phyloP scores from a whole-genome alignment of 2,888 invertebrate genomes.

The Microdon myrmicae region DNA sequence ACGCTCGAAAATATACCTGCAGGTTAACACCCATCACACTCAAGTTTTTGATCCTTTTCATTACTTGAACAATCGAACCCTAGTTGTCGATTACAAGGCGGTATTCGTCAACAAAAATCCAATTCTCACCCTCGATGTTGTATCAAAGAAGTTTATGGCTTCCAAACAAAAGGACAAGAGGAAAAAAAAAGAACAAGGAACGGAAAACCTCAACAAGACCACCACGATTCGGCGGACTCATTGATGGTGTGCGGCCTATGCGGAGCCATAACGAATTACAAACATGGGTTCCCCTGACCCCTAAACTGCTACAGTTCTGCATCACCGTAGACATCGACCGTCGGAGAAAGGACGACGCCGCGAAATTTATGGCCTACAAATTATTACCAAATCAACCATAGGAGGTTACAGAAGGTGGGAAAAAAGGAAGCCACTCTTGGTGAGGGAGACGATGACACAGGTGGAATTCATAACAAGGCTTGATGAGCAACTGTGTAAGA shows the following conservation, averaged over 20 bases:
- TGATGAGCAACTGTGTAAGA: constrained; percentile 24
- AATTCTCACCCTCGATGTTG: constrained; percentile 40
- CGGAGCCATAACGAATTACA: constrained; percentile 47
- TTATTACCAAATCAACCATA: constrained; percentile 44
- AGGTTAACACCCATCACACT: constrained; percentile 8
- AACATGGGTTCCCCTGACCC: constrained; percentile 30
- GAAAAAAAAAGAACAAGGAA: background rate
- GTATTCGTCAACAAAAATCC: constrained; percentile 28
- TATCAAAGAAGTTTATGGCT: constrained; percentile 40
- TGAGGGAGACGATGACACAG: constrained; percentile 17
- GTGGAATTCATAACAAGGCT: constrained; percentile 46
- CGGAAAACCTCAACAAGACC: constrained; percentile 34
- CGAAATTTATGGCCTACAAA: constrained; percentile 50
- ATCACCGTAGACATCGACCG: constrained; percentile 12
- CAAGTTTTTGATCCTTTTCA: background rate
- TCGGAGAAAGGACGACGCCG: constrained; percentile 6
- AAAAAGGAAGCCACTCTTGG: constrained; percentile 5
- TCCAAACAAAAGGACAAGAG: constrained; percentile 5
- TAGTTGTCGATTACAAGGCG: constrained; percentile 17
- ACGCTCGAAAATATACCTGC: constrained; percentile 11
- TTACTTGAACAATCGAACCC: constrained; percentile 2
- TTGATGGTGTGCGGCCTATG: constrained; percentile 26
- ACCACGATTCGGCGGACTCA: constrained; percentile 37
- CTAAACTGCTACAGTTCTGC: constrained; percentile 36
- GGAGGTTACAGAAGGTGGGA: constrained; percentile 24